Conservation (phyloP, 2,797 vertebrate genomes). For the Acanthurus tractus region DNA sequence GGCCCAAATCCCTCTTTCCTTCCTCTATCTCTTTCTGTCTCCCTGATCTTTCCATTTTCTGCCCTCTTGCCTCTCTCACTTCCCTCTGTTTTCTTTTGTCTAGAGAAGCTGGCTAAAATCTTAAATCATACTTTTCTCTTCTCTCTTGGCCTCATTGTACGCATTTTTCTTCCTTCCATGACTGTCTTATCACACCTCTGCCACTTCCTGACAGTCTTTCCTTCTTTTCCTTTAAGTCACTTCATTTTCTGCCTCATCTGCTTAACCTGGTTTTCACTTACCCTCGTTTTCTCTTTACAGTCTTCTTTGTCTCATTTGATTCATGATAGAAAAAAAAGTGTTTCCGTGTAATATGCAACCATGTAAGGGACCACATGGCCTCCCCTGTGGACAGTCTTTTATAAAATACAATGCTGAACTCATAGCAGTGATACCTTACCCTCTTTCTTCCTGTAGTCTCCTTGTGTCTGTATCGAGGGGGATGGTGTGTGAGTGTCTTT, state of each 20-base stretch:
- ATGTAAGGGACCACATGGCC: slow-evolving; percentile 10
- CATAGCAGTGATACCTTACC: slow-evolving; percentile 33
- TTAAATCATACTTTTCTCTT: not conserved
- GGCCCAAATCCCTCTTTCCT: slow-evolving; percentile 56
- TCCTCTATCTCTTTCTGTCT: slow-evolving; percentile 42
- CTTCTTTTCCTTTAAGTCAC: not conserved
- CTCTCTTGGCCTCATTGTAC: not conserved
- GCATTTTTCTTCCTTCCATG: not conserved
- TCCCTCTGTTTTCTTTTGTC: not conserved
- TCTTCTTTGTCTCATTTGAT: slow-evolving; percentile 14
- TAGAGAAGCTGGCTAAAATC: not conserved
- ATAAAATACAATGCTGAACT: slow-evolving; percentile 36
- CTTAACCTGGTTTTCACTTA: not conserved
- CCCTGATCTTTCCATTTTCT: slow-evolving; percentile 23
- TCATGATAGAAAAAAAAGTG: not conserved
- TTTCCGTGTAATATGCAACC: slow-evolving; percentile 16
- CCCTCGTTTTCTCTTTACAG: not conserved
- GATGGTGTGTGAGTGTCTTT: slow-evolving; percentile 13
- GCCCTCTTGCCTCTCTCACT: not conserved
- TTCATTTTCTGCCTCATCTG: slow-evolving; percentile 1
- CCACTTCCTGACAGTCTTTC: not conserved
- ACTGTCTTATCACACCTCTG: not conserved
- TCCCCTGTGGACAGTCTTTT: slow-evolving; percentile 38
- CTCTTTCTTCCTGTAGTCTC: slow-evolving; percentile 32
- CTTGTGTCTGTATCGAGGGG: slow-evolving; percentile 18